Conservation (phyloP, 2,113 vertebrate species). For the Spilogale gracilis region DNA sequence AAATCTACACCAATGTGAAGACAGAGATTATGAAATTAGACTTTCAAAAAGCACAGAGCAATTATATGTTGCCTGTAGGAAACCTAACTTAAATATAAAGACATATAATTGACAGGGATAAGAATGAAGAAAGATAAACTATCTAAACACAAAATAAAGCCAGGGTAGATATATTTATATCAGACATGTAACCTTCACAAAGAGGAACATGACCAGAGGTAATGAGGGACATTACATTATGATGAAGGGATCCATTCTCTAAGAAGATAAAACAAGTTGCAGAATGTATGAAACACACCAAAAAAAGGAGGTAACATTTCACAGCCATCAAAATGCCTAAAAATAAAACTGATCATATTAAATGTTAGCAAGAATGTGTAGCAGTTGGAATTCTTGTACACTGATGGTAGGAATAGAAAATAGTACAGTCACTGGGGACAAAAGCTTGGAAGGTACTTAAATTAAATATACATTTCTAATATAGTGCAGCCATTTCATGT, state of each 20-base stretch:
- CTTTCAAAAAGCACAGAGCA: neutral
- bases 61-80: neutral
- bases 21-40: neutral
- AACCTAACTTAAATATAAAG: neutral
- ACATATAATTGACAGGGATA: neutral
- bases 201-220: neutral
- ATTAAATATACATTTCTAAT: neutral
- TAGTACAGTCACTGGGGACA: neutral
- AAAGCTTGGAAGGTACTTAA: neutral
- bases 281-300: neutral
- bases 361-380: neutral
- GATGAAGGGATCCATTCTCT: neutral
- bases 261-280: neutral
- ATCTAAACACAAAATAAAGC: neutral
- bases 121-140: neutral
- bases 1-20: neutral
- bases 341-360: neutral
- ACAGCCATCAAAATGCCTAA: neutral
- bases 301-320: neutral
- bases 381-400: neutral
- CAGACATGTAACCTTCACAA: neutral
- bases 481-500: neutral
- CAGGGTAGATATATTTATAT: neutral
- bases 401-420: neutral
- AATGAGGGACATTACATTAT: neutral